Conservation (phyloP, 2,113 vertebrate species). For the Martes martes region DNA sequence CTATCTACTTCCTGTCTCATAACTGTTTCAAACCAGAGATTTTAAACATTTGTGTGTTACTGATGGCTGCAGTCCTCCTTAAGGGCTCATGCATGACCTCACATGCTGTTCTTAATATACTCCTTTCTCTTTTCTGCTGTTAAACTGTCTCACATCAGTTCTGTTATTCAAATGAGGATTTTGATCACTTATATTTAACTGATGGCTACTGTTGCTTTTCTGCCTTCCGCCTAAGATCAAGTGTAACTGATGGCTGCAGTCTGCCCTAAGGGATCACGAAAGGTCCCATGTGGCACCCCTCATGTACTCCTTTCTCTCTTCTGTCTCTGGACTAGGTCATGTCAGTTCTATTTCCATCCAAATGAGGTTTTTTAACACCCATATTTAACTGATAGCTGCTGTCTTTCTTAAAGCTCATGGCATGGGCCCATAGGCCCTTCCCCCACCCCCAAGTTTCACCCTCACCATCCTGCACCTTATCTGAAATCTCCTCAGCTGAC, state of each 20-base stretch:
- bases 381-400: not conserved
- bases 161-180: not conserved
- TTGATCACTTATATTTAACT: not conserved
- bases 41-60: not conserved
- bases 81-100: not conserved
- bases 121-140: not conserved
- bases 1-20: not conserved
- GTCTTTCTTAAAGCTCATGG: not conserved
- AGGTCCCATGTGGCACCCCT: not conserved
- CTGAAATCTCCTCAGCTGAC: not conserved
- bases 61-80: not conserved
- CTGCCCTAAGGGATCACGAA: no score
- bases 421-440: not conserved
- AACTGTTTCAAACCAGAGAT: no score
- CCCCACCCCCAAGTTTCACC: not conserved
- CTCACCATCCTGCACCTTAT: not conserved
- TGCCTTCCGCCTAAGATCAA: not conserved
- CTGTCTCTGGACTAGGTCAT: not conserved
- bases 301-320: rapidly evolving
- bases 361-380: not conserved
- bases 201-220: not conserved
- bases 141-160: not conserved
- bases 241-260: not conserved
- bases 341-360: not conserved
- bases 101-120: rapidly evolving